Percentiles rank a stretch among this genome's conserved stretches.
Evolutionary conservation across 2,113 vertebrate genomes (phyloP).

Genomic region (Grammomys surdaster): DNA sequence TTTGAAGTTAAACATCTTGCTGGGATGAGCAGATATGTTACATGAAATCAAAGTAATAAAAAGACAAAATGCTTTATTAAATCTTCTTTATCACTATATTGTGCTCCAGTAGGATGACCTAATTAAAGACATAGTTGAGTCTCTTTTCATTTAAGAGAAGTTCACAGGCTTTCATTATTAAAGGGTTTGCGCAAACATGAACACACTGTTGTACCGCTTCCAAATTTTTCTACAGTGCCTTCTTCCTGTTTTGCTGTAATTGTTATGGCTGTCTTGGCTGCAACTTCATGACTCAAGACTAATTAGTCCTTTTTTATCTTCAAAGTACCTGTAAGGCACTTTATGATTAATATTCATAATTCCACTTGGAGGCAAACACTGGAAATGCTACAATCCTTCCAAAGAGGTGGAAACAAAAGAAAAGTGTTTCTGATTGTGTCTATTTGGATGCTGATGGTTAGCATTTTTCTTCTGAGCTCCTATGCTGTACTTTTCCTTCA

Average conservation of each 20-base stretch:
- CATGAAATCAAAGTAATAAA: constrained; percentile 89
- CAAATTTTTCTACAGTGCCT: constrained; percentile 79
- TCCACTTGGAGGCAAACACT: constrained; percentile 60
- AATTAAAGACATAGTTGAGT: constrained; percentile 88
- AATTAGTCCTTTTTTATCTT: constrained; percentile 77
- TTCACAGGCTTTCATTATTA: constrained; percentile 85
- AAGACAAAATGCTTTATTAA: constrained; percentile 90
- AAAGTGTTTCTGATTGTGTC: neutral
- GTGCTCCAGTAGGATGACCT: constrained; percentile 86
- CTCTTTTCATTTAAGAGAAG: constrained; percentile 88
- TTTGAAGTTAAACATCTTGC: constrained; percentile 91
- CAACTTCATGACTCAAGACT: constrained; percentile 68
- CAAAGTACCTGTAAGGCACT: constrained; percentile 72
- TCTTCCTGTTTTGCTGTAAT: constrained; percentile 82
- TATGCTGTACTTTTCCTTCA: neutral
- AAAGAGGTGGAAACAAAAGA: constrained; percentile 43
- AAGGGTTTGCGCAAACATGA: constrained; percentile 83
- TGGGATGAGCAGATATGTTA: constrained; percentile 87
- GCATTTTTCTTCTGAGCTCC: neutral
- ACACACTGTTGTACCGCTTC: constrained; percentile 80
- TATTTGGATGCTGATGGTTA: neutral
- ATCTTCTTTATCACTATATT: constrained; percentile 89
- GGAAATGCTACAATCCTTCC: neutral
- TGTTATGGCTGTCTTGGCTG: constrained; percentile 79
- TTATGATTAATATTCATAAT: constrained; percentile 69